phyloP scores from a whole-genome alignment of 30 jellyfish, hydroid and myxozoan genomes.

The Rhopilema esculentum region DNA sequence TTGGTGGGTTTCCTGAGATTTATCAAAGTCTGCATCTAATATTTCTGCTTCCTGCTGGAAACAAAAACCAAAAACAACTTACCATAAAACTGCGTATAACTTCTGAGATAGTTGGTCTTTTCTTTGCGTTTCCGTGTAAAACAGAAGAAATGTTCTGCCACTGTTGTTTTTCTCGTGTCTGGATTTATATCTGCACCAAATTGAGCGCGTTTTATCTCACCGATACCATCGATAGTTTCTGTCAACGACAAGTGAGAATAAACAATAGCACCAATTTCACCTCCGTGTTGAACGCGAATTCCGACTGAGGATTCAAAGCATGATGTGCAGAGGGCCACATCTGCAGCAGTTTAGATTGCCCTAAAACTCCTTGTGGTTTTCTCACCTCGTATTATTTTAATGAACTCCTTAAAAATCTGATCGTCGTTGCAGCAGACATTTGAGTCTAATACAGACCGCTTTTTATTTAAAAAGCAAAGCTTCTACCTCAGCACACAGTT shows the following conservation, averaged over 20 bases:
- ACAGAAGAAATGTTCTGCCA: background rate
- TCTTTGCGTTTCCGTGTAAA: background rate
- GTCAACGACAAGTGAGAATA: conserved; percentile 20
- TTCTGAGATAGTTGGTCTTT: background rate
- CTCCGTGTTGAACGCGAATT: conserved; percentile 7
- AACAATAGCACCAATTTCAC: background rate
- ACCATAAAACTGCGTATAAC: background rate
- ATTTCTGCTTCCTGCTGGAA: background rate
- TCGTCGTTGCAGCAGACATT: no score
- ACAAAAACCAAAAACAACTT: background rate
- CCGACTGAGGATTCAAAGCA: background rate
- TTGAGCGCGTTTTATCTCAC: background rate
- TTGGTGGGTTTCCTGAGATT: background rate
- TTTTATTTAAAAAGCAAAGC: no score
- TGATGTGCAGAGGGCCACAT: background rate
- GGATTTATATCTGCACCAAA: background rate
- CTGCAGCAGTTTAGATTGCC: background rate
- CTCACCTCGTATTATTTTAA: background rate
- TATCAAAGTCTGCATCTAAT: background rate
- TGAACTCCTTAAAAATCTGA: no score
- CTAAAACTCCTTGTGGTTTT: background rate
- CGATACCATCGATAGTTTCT: conserved; percentile 16
- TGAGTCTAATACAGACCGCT: no score
- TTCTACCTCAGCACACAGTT: no score
- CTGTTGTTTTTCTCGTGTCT: background rate